These are phyloP conservation scores for Theocolax elegans DNA, from an alignment of 1,140 invertebrate genomes.

Conservation along the genomic window DNA sequence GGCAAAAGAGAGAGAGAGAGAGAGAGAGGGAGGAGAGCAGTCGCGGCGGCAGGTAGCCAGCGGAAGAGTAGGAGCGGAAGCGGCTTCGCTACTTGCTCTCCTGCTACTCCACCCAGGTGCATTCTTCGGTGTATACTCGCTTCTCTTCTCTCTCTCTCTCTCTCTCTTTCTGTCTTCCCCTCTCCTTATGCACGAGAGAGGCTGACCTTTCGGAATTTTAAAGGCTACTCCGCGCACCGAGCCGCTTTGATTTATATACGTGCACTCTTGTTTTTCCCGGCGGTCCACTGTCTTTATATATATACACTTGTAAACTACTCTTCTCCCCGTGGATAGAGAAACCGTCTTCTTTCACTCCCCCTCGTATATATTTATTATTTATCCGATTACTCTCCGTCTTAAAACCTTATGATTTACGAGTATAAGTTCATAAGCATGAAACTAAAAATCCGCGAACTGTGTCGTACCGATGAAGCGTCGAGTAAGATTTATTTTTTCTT, in stretches of 20 bases:
- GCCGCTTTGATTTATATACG: neutral
- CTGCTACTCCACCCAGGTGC: slow-evolving; percentile 36
- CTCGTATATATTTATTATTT: too few relatives aligned
- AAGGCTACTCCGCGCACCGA: neutral
- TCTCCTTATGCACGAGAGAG: neutral
- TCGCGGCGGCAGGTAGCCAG: slow-evolving; percentile 28
- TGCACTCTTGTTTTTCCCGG: neutral
- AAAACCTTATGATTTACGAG: too few relatives aligned
- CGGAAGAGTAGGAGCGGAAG: slow-evolving; percentile 15
- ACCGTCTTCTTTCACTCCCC: too few relatives aligned
- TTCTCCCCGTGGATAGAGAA: too few relatives aligned
- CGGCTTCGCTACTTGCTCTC: slow-evolving; percentile 8
- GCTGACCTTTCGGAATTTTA: slow-evolving; percentile 40
- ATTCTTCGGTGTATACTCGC: slow-evolving; percentile 20
- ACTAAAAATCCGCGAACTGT: too few relatives aligned
- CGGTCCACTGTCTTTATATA: slow-evolving; percentile 1
- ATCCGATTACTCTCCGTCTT: too few relatives aligned
- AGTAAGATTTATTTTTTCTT: too few relatives aligned
- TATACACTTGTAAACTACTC: neutral
- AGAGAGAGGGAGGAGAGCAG: neutral
- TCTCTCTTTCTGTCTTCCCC: neutral
- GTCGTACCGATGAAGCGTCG: too few relatives aligned
- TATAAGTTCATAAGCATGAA: too few relatives aligned
- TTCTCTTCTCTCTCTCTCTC: neutral
- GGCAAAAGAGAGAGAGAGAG: neutral